Base-by-base conservation (phyloP, 2,888 invertebrate genomes). In the Harmothoe impar region DNA sequence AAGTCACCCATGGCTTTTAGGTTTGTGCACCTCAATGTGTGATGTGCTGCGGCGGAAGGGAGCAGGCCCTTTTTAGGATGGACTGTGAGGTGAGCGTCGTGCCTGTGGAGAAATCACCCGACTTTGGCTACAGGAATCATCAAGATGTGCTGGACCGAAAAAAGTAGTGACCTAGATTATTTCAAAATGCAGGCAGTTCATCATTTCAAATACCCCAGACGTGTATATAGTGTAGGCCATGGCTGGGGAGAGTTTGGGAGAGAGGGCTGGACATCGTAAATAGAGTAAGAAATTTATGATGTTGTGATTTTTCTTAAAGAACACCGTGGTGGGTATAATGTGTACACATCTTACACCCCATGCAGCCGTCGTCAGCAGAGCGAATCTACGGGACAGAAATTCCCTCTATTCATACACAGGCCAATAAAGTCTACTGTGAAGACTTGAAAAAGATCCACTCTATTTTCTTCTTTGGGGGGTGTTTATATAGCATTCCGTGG, bases 121-220 rank as follows among this genome's bases (percentile, higher is more conserved):
- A 35, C 23, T 20, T 81, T 81, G 81, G 81, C 81, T 33, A 81
- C 17, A 81, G 81, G 33, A 35, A 5, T 81, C 81, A 7, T 81
- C 35, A 20, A 35, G 33, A 43, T 81, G 81, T 81, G 20, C 81
- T 43, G 35, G n/a, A 35, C 81, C 81, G 43, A 20, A 35, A 43
- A 81, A 81, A 81, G 35, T 33, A 17, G 81, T 81, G n/a, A 81
- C 81, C 81, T 43, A 81, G 81, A 81, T 81, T 81, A 77, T 62
- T 62, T 62, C 23, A 72, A 72, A 72, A 72, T 72, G 72, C 29
- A 25, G 25, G 72, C 29, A 25, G 25, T 17, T 72, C 29, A 15
- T n/a, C 15, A 72, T n/a, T n/a, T 68, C 68, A 68, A n/a, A 68
- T n/a, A n/a, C 7, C 7, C n/a, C n/a, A 68, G n/a, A 72, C 72